phyloP scores from a whole-genome alignment of 2,113 vertebrate genomes.

The Chascanopsetta lugubris region DNA sequence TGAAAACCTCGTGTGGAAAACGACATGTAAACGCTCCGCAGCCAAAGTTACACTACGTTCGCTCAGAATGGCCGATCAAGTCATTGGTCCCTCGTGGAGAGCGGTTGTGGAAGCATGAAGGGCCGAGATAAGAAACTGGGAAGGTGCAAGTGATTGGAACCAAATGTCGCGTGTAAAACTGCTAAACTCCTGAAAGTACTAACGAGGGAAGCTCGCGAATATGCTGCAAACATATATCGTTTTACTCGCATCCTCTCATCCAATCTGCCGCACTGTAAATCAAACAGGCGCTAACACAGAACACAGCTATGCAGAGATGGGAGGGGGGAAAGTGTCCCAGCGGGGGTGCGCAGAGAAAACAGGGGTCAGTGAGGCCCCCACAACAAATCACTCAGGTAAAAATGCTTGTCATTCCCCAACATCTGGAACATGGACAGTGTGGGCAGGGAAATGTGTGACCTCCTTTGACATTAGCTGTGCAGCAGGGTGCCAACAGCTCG shows the following conservation, averaged over 20 bases:
- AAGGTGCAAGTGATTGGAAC: neutral
- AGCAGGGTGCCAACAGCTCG: conserved; percentile 23
- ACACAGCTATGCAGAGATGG: conserved; percentile 26
- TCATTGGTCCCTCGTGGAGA: neutral
- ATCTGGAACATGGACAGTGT: conserved; percentile 48
- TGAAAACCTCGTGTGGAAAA: neutral
- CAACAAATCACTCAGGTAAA: conserved; percentile 70
- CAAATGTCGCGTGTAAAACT: neutral
- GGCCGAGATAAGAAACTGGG: neutral
- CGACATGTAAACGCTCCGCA: neutral
- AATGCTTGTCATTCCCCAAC: conserved; percentile 63
- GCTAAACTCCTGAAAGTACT: too few species aligned
- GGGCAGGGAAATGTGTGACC: conserved; percentile 25
- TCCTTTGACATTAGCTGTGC: conserved; percentile 21
- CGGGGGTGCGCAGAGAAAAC: conserved; percentile 21
- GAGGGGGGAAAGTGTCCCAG: conserved; percentile 17
- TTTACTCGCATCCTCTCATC: neutral
- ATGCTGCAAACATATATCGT: neutral
- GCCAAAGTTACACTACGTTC: neutral
- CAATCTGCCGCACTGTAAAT: conserved; percentile 39
- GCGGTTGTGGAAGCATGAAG: neutral
- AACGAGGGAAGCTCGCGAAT: too few species aligned
- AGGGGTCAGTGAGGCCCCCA: conserved; percentile 11
- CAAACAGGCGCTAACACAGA: conserved; percentile 39
- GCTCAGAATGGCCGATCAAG: neutral